Evolutionary conservation across 1,140 invertebrate species (phyloP).

Genomic region (Trialeurodes vaporariorum): DNA sequence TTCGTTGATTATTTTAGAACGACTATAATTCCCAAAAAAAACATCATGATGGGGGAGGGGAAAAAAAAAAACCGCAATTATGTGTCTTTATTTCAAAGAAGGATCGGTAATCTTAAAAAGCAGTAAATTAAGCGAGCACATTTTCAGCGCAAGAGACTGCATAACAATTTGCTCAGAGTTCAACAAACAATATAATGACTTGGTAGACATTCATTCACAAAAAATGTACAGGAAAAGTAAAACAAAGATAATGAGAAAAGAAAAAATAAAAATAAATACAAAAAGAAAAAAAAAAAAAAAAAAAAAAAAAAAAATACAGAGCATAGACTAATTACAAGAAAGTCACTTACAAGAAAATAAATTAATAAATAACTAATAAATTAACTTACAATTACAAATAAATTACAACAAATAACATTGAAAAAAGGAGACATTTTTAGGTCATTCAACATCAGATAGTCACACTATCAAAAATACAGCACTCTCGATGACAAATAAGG

Average conservation of each 20-base stretch:
- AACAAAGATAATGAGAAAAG: background rate
- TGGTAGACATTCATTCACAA: background rate
- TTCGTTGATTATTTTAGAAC: background rate
- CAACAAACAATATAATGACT: background rate
- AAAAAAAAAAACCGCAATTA: background rate
- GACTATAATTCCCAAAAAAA: background rate
- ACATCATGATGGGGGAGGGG: background rate
- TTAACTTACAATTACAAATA: too few species aligned
- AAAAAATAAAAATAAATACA: background rate
- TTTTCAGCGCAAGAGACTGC: background rate
- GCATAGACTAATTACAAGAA: background rate
- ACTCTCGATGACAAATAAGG: too few species aligned
- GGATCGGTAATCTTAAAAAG: background rate
- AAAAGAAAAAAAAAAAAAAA: background rate
- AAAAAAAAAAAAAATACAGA: background rate
- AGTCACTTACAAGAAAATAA: background rate
- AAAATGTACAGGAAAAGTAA: background rate
- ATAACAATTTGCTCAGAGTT: background rate
- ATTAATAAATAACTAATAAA: background rate
- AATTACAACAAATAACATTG: too few species aligned
- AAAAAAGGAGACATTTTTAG: too few species aligned
- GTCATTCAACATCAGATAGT: too few species aligned
- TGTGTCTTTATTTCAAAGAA: background rate
- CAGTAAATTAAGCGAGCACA: background rate
- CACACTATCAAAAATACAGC: too few species aligned